Conservation (phyloP, 2,888 invertebrate species). For the Ornithoptera alexandrae region DNA sequence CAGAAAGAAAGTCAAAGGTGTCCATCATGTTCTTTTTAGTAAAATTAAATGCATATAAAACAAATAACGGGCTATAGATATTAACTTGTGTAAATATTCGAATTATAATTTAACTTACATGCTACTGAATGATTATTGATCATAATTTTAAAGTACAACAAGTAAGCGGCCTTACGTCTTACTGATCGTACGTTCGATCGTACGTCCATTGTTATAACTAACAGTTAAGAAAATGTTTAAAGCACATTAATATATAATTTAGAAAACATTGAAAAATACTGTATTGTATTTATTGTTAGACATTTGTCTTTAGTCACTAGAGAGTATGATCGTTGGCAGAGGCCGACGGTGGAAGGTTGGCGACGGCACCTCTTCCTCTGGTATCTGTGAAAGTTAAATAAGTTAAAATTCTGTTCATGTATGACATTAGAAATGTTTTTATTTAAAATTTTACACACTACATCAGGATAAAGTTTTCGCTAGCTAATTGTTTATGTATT, state of each 20-base stretch:
- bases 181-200: too few species aligned
- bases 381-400: constrained; percentile 13
- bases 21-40: too few species aligned
- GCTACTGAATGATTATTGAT: background rate
- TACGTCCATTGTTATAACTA: too few species aligned
- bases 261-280: background rate
- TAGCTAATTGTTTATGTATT: too few species aligned
- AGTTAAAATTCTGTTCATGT: background rate
- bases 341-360: constrained; percentile 26
- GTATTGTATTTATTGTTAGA: background rate
- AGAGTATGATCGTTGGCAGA: constrained; percentile 57
- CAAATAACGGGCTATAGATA: too few species aligned
- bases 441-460: too few species aligned
- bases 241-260: background rate
- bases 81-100: too few species aligned
- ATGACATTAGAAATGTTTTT: background rate
- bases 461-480: too few species aligned
- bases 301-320: constrained; percentile 35
- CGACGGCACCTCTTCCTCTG: constrained; percentile 19
- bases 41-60: too few species aligned
- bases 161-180: too few species aligned
- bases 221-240: background rate
- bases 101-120: background rate
- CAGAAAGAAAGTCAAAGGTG: too few species aligned
- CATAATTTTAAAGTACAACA: too few species aligned